phyloP scores from a whole-genome alignment of 2,888 invertebrate genomes.

The Nasonovia ribisnigri region DNA sequence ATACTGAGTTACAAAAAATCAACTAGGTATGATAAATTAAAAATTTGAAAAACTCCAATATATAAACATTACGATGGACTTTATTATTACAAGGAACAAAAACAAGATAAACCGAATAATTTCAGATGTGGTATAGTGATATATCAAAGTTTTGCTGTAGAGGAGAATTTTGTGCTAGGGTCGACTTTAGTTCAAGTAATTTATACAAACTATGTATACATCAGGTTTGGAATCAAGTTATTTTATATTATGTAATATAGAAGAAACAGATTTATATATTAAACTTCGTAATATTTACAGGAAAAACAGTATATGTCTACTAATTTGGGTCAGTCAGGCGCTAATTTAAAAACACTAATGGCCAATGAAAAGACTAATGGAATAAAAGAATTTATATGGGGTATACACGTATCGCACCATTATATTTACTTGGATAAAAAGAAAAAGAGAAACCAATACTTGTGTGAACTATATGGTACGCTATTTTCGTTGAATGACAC shows the following conservation, averaged over 20 bases:
- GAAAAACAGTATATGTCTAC: background rate
- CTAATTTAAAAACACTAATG: background rate
- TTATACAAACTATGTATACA: background rate
- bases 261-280: background rate
- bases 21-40: background rate
- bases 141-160: background rate
- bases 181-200: background rate
- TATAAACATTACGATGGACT: background rate
- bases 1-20: background rate
- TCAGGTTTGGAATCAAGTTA: background rate
- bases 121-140: background rate
- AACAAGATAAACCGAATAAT: background rate
- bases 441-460: background rate
- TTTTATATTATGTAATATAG: background rate
- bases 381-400: background rate
- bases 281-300: background rate
- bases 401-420: background rate
- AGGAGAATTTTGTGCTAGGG: background rate
- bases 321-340: background rate
- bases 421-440: background rate
- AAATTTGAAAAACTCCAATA: background rate
- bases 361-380: background rate
- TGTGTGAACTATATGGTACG: background rate
- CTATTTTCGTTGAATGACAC: background rate
- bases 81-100: background rate